phyloP scores from a whole-genome alignment of 2,888 invertebrate genomes.

The Timema podura region DNA sequence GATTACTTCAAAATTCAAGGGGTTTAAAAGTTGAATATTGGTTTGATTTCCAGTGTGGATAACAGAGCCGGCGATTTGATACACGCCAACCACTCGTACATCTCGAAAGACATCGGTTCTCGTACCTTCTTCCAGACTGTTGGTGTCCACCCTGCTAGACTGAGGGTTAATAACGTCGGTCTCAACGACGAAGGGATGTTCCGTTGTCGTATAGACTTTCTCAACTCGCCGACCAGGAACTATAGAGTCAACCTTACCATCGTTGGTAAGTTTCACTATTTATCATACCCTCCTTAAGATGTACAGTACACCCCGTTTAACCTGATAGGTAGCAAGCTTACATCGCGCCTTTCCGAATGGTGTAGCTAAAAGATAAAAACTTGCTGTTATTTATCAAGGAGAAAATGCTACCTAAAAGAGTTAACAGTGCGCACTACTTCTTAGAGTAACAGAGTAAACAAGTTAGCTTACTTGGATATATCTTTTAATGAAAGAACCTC shows the following conservation, averaged over 20 bases:
- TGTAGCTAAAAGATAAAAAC: too few species aligned
- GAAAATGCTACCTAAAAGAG: too few species aligned
- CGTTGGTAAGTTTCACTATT: conserved; percentile 63
- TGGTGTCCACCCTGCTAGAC: conserved; percentile 54
- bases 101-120: conserved; percentile 71
- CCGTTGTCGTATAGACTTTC: conserved; percentile 84
- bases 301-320: too few species aligned
- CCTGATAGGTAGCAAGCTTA: too few species aligned
- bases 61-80: conserved; percentile 67
- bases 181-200: conserved; percentile 77
- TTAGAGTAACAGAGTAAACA: too few species aligned
- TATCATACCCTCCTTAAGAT: too few species aligned
- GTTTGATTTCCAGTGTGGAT: conserved; percentile 60
- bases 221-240: conserved; percentile 83
- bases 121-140: conserved; percentile 66
- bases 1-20: too few species aligned
- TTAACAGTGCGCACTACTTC: too few species aligned
- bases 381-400: too few species aligned
- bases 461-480: too few species aligned
- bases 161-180: conserved; percentile 68
- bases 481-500: too few species aligned
- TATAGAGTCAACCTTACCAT: conserved; percentile 81
- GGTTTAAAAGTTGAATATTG: neutral
- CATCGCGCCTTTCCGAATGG: too few species aligned
- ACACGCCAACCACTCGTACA: conserved; percentile 68